Evolutionary conservation across 1,140 invertebrate species (phyloP).

Genomic region (Drosophila insularis): DNA sequence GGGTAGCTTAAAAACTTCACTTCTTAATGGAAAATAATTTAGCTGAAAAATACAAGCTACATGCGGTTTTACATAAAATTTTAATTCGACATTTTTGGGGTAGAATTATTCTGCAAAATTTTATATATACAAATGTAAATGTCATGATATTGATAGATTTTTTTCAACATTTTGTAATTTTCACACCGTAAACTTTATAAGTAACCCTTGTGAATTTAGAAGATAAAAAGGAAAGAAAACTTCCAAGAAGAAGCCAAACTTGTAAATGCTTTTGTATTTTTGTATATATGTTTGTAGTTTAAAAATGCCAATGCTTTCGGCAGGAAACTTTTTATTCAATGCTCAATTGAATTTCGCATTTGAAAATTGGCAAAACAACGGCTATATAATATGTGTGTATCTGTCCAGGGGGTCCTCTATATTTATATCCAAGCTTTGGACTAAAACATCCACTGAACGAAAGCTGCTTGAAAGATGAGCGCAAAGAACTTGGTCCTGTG

Average conservation of each 20-base stretch:
- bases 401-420: not conserved
- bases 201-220: not conserved
- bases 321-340: constrained; percentile 44
- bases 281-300: constrained; percentile 29
- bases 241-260: constrained; percentile 1
- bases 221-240: not conserved
- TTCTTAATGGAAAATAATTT: not conserved
- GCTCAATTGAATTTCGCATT: constrained; percentile 68
- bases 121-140: not conserved
- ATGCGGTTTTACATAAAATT: not conserved
- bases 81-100: too few species aligned
- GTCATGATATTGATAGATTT: too few species aligned
- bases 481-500: constrained; percentile 35
- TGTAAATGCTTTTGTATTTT: constrained; percentile 33
- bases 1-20: constrained; percentile 1
- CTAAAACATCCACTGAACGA: constrained; percentile 13
- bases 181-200: not conserved
- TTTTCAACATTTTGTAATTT: not conserved
- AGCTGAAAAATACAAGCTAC: not conserved
- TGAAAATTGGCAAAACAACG: constrained; percentile 61
- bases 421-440: constrained; percentile 1
- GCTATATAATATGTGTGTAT: constrained; percentile 15
- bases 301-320: not conserved
- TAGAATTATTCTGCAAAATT: too few species aligned
- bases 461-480: constrained; percentile 60